Conservation (phyloP, 1,140 invertebrate genomes). For the Pogonomyrmex barbatus region DNA sequence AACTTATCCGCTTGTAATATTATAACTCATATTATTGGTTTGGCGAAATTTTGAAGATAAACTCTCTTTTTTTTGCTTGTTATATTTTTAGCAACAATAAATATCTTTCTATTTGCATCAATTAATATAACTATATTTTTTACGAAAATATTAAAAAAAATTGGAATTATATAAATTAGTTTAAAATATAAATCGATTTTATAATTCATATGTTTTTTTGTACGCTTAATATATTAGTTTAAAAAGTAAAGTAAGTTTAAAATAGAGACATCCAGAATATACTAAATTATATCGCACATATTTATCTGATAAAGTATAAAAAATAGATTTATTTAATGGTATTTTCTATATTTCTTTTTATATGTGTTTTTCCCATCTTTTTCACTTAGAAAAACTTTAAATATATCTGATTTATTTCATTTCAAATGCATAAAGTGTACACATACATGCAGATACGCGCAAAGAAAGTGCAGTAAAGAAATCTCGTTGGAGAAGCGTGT, state of each 20-base stretch:
- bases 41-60: not conserved
- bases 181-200: not conserved
- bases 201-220: not conserved
- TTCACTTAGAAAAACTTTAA: not conserved
- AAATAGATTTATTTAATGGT: not conserved
- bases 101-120: not conserved
- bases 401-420: not conserved
- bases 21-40: not conserved
- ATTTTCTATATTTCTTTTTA: not conserved
- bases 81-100: not conserved
- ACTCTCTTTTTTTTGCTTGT: not conserved
- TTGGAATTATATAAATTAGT: not conserved
- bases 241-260: not conserved
- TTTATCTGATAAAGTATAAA: constrained; percentile 1
- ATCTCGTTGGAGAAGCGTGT: not conserved
- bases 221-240: not conserved
- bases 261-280: not conserved
- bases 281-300: not conserved
- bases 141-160: not conserved
- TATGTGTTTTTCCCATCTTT: not conserved
- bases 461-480: not conserved
- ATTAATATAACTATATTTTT: not conserved
- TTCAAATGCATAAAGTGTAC: not conserved
- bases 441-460: not conserved
- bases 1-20: not conserved